Conservation (phyloP, 2,888 invertebrate species). For the Andrena bucephala region DNA sequence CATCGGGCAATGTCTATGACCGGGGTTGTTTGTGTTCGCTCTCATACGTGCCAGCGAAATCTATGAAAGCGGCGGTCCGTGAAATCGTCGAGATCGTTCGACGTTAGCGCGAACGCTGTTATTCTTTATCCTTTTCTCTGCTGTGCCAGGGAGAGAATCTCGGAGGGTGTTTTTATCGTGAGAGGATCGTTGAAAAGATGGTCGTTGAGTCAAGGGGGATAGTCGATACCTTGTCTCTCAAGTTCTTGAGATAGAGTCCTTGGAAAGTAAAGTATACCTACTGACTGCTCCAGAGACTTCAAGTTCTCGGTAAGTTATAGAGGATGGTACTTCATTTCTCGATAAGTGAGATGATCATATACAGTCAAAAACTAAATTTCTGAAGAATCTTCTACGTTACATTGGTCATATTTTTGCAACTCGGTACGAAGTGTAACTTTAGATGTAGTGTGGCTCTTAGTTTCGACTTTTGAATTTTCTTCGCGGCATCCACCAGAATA, state of each 20-base stretch:
- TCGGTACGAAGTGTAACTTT: too few species aligned
- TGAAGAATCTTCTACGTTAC: too few species aligned
- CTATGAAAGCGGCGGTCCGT: slow-evolving; percentile 59
- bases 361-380: too few species aligned
- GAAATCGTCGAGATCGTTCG: slow-evolving; percentile 66
- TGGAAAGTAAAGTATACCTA: background rate
- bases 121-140: slow-evolving; percentile 39
- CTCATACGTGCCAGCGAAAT: slow-evolving; percentile 33
- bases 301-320: too few species aligned
- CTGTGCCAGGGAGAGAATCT: slow-evolving; percentile 32
- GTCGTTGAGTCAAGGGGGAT: slow-evolving; percentile 67
- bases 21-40: slow-evolving; percentile 45
- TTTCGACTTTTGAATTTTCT: too few species aligned
- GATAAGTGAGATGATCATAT: too few species aligned
- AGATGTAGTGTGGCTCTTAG: too few species aligned
- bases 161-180: slow-evolving; percentile 36
- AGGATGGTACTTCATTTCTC: too few species aligned
- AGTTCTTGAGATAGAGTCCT: slow-evolving; percentile 14
- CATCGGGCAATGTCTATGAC: slow-evolving; percentile 48
- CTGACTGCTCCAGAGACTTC: too few species aligned
- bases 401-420: too few species aligned
- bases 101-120: slow-evolving; percentile 52
- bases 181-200: slow-evolving; percentile 63
- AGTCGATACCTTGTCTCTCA: slow-evolving; percentile 49
- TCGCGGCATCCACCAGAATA: too few species aligned